Evolutionary conservation across 1,140 invertebrate genomes (phyloP).

Genomic region (Listronotus bonariensis): DNA sequence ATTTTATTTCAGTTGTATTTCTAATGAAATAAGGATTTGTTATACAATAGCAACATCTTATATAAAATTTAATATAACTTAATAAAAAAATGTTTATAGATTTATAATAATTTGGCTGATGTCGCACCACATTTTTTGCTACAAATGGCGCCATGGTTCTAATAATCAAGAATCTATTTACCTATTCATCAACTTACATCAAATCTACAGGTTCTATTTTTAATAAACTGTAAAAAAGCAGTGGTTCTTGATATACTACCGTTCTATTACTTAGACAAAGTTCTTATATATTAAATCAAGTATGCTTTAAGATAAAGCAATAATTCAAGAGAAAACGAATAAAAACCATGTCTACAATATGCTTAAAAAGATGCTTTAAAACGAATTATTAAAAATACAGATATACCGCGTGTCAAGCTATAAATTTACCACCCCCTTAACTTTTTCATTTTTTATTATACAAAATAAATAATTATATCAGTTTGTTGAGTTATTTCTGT

Average conservation of each 20-base stretch:
- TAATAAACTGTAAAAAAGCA: constrained; percentile 5
- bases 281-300: no score
- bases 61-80: constrained; percentile 8
- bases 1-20: constrained; percentile 1
- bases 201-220: constrained; percentile 15
- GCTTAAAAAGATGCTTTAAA: no score
- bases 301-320: no score
- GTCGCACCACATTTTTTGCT: constrained; percentile 15
- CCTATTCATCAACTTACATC: constrained; percentile 1
- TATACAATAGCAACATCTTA: constrained; percentile 12
- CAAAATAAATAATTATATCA: no score
- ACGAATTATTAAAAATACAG: no score
- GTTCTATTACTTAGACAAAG: no score
- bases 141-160: constrained; percentile 19
- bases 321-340: no score
- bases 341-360: no score
- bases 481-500: no score
- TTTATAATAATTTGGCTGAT: constrained; percentile 23
- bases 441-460: no score
- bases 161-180: not conserved
- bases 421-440: no score
- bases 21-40: not conserved
- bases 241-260: not conserved
- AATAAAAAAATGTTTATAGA: constrained; percentile 12
- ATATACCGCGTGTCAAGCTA: no score